phyloP scores from a whole-genome alignment of 2,797 vertebrate genomes.

The Poecile montanus region DNA sequence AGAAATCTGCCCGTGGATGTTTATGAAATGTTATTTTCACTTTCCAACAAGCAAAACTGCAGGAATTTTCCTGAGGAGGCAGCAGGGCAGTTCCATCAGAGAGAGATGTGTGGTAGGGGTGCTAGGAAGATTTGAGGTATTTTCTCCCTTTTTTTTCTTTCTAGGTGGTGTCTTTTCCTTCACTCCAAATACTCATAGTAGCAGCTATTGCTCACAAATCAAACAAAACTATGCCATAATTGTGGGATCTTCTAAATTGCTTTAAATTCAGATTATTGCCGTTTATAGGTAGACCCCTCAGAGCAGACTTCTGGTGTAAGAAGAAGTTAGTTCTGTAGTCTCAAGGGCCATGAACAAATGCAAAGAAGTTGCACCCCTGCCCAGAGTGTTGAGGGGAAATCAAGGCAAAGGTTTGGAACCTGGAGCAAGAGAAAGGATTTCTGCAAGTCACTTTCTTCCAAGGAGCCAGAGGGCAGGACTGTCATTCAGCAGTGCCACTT shows the following conservation, averaged over 20 bases:
- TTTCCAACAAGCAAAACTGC: neutral
- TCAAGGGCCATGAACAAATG: neutral
- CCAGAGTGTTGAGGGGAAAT: neutral
- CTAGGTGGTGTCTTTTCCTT: neutral
- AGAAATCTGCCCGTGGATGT: neutral
- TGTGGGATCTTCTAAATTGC: neutral
- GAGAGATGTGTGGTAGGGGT: neutral
- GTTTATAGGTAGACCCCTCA: neutral
- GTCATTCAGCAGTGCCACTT: neutral
- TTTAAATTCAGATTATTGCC: neutral
- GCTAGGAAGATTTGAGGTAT: accelerated
- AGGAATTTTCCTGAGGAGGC: slow-evolving; percentile 31
- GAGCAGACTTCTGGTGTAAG: neutral
- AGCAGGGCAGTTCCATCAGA: neutral
- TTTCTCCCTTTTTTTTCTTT: neutral
- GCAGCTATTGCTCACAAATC: neutral
- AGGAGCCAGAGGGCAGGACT: neutral
- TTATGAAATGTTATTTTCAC: slow-evolving; percentile 16
- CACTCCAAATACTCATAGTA: neutral
- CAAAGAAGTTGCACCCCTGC: neutral
- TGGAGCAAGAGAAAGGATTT: neutral
- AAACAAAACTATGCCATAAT: neutral
- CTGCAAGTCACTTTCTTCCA: neutral
- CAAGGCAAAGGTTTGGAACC: neutral
- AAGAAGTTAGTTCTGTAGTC: neutral